These are phyloP conservation scores for Aplysina aerophoba DNA, from an alignment of 37 sponge, comb jelly and placozoan species.

Conservation along the genomic window DNA sequence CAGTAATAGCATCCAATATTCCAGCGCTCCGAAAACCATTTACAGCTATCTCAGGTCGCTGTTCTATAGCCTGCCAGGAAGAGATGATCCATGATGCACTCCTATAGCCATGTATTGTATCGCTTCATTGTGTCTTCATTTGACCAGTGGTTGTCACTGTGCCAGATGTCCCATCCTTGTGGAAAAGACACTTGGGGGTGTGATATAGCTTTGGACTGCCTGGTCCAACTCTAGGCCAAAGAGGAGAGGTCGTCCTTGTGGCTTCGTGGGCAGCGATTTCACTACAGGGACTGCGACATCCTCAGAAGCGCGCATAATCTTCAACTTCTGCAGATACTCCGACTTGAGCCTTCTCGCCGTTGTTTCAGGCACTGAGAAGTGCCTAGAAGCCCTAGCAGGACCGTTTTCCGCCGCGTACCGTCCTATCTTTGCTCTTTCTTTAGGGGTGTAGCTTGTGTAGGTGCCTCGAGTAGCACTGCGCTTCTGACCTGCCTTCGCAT, in stretches of 20 bases:
- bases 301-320: neutral
- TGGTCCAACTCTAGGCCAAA: too few relatives aligned
- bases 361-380: constrained; percentile 27
- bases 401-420: neutral
- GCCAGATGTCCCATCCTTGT: constrained; percentile 52
- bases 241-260: too few relatives aligned
- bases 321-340: neutral
- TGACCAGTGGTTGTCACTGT: constrained; percentile 58
- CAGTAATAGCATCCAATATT: too few relatives aligned
- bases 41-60: constrained; percentile 35
- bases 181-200: constrained; percentile 44
- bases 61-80: neutral
- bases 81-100: constrained; percentile 26
- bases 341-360: neutral
- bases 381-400: neutral
- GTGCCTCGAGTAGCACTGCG: too few relatives aligned
- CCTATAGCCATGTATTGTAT: too few relatives aligned
- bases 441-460: neutral
- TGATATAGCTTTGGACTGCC: constrained; percentile 41
- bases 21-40: constrained; percentile 41
- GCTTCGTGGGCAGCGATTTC: too few relatives aligned
- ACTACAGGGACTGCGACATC: neutral
- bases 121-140: constrained; percentile 60
- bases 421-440: constrained; percentile 21
- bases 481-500: too few relatives aligned